Percentiles rank a stretch among this genome's conserved stretches.
phyloP scores from a whole-genome alignment of 2,888 invertebrate species.

The Lepas anatifera region DNA sequence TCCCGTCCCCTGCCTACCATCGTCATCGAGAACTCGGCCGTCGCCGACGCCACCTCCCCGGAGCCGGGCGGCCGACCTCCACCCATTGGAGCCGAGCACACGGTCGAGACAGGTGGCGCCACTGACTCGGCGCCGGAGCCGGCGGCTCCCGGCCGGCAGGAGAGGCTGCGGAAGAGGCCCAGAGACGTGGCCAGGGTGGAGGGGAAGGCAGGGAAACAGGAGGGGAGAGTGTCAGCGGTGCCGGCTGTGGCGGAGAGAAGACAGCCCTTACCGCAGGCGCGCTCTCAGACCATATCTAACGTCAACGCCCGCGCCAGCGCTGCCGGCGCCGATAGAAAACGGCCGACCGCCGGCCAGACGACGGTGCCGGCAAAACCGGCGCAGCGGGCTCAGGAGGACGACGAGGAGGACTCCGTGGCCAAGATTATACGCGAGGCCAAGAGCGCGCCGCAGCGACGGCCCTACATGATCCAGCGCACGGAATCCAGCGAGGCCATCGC shows the following conservation, averaged over 20 bases:
- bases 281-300: constrained; percentile 23
- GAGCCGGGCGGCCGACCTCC: constrained; percentile 17
- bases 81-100: constrained; percentile 11
- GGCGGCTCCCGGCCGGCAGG: too few species aligned
- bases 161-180: too few species aligned
- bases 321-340: not conserved
- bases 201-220: not conserved
- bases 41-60: constrained; percentile 8
- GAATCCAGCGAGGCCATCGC: constrained; percentile 79
- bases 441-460: constrained; percentile 17
- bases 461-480: constrained; percentile 57
- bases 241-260: too few species aligned
- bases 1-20: constrained; percentile 61
- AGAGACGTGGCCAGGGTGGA: too few species aligned
- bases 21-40: constrained; percentile 48
- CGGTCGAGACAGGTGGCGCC: not conserved
- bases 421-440: not conserved
- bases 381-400: not conserved
- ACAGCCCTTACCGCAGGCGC: too few species aligned
- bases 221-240: not conserved
- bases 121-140: constrained; percentile 2
- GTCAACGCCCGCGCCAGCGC: not conserved
- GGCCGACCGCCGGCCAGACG: not conserved
- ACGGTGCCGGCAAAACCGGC: not conserved
- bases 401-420: not conserved